Evolutionary conservation across 1,140 invertebrate genomes (phyloP).

Genomic region (Gryllus bimaculatus): DNA sequence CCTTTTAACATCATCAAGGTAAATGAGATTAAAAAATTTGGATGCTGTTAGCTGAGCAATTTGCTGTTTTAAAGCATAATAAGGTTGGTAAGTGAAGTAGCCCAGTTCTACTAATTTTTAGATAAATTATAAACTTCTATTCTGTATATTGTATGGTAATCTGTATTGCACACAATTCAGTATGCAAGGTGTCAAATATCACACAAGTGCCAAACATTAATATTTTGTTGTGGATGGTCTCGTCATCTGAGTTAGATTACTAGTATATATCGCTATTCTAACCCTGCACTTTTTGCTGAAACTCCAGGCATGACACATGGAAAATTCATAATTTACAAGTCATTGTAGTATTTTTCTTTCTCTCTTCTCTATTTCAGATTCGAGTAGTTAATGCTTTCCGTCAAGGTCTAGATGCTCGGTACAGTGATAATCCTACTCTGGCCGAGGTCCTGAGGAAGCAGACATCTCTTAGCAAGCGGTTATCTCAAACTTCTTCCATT

Average conservation of each 20-base stretch:
- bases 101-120: neutral
- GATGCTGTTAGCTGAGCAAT: neutral
- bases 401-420: constrained; percentile 91
- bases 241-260: neutral
- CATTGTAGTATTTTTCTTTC: constrained; percentile 18
- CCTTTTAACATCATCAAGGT: neutral
- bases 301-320: constrained; percentile 15
- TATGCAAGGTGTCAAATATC: neutral
- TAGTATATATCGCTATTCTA: neutral
- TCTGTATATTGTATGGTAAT: neutral
- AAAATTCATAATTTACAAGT: neutral
- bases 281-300: neutral
- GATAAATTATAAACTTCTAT: neutral
- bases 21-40: neutral
- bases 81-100: neutral
- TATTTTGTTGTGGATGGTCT: neutral
- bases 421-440: constrained; percentile 80
- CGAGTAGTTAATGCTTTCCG: constrained; percentile 99
- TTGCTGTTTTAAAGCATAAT: neutral
- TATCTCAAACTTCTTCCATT: constrained; percentile 83
- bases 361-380: constrained; percentile 62
- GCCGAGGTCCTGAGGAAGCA: constrained; percentile 85
- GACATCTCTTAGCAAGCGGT: constrained; percentile 76
- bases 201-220: neutral
- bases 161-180: neutral